phyloP scores from a whole-genome alignment of 2,888 invertebrate genomes.

The Dastarcus helophoroides region DNA sequence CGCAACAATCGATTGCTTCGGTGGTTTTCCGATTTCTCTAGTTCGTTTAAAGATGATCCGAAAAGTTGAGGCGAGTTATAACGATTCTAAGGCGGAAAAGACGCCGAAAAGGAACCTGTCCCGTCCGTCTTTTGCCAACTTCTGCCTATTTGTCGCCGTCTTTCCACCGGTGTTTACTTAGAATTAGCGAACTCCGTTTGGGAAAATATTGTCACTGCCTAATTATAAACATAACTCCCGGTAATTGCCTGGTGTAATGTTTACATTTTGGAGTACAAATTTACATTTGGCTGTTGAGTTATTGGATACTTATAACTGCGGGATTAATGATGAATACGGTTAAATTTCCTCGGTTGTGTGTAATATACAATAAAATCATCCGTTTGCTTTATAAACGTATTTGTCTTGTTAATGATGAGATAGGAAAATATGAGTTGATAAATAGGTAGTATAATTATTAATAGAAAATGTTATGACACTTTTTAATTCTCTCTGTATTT shows the following conservation, averaged over 20 bases:
- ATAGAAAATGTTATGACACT: too few relatives aligned
- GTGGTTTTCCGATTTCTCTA: too few relatives aligned
- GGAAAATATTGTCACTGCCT: conserved; percentile 37
- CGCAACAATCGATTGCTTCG: too few relatives aligned
- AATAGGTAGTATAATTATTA: too few relatives aligned
- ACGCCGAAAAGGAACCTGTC: neutral
- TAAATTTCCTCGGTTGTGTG: too few relatives aligned
- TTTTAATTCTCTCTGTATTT: too few relatives aligned
- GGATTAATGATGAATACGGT: conserved; percentile 22
- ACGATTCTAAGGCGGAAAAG: neutral
- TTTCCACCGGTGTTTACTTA: conserved; percentile 28
- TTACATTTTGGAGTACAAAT: conserved; percentile 29
- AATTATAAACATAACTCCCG: conserved; percentile 35
- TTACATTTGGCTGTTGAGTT: conserved; percentile 34
- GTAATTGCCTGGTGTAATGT: conserved; percentile 36
- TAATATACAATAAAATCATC: too few relatives aligned
- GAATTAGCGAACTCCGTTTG: conserved; percentile 35
- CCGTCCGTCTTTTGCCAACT: neutral
- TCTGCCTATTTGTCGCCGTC: conserved; percentile 1
- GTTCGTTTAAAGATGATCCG: too few relatives aligned
- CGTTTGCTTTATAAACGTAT: too few relatives aligned
- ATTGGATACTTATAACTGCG: conserved; percentile 29
- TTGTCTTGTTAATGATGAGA: too few relatives aligned
- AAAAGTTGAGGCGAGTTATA: conserved; percentile 1
- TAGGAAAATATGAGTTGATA: too few relatives aligned